Conservation (phyloP, 2,888 invertebrate genomes). For the Lasioglossum vierecki region DNA sequence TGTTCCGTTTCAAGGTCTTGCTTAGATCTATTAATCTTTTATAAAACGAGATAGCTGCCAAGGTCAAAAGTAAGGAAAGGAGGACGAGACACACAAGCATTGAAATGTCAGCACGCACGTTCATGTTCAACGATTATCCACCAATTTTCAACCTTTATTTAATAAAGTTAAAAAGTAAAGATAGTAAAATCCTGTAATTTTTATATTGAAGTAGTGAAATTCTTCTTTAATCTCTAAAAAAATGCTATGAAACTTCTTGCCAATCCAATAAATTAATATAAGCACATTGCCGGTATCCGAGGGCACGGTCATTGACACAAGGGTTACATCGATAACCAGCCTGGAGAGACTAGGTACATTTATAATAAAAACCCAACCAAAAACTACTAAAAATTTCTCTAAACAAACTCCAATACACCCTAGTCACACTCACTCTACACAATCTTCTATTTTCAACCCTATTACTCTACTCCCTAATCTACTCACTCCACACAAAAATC, state of each 20-base stretch:
- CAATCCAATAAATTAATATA: background rate
- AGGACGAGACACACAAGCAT: background rate
- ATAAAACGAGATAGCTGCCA: background rate
- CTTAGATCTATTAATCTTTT: background rate
- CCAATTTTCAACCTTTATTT: background rate
- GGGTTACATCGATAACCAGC: background rate
- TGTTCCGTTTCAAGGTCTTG: background rate
- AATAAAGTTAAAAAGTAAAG: background rate
- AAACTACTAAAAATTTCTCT: background rate
- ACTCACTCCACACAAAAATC: background rate
- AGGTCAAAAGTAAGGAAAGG: background rate
- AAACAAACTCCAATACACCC: background rate
- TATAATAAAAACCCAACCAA: background rate
- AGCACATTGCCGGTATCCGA: background rate
- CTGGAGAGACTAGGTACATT: background rate
- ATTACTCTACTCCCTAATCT: background rate
- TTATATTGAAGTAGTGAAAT: too few species aligned
- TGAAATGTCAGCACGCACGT: background rate
- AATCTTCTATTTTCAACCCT: background rate
- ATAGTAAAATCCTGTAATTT: too few species aligned
- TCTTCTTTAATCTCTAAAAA: background rate
- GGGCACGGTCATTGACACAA: background rate
- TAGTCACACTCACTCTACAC: background rate
- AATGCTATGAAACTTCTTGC: background rate
- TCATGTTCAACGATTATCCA: background rate